Conservation (phyloP, 1,140 invertebrate species). For the Danaus plexippus region DNA sequence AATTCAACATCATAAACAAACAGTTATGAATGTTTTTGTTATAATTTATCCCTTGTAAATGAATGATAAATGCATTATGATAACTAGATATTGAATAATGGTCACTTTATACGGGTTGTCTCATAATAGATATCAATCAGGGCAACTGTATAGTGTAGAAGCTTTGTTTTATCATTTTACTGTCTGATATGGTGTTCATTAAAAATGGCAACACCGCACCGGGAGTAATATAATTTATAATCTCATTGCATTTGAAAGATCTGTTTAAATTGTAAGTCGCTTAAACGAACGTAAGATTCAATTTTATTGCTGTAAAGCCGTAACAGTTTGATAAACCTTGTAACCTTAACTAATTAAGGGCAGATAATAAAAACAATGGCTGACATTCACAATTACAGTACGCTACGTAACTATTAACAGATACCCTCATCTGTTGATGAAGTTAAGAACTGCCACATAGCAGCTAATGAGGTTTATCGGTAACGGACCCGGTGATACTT, state of each 20-base stretch:
- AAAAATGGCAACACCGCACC: slow-evolving; percentile 3
- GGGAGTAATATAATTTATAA: slow-evolving; percentile 4
- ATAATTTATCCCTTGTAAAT: slow-evolving; percentile 18
- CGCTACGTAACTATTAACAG: slow-evolving; percentile 14
- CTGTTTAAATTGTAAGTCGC: no score
- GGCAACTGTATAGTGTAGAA: slow-evolving; percentile 13
- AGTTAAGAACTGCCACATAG: slow-evolving; percentile 35
- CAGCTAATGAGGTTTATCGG: slow-evolving; percentile 55
- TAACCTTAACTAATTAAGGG: slow-evolving; percentile 12
- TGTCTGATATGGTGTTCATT: slow-evolving; percentile 26
- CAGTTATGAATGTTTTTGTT: slow-evolving; percentile 20
- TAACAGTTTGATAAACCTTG: slow-evolving; percentile 6
- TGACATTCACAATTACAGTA: slow-evolving; percentile 17
- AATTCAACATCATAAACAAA: slow-evolving; percentile 19
- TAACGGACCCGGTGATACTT: slow-evolving; percentile 36
- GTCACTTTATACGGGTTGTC: slow-evolving; percentile 21
- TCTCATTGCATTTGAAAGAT: no score
- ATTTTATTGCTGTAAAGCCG: no score
- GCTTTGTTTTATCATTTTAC: slow-evolving; percentile 16
- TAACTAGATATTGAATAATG: slow-evolving; percentile 31
- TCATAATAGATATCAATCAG: slow-evolving; percentile 27
- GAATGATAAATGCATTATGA: slow-evolving; percentile 23
- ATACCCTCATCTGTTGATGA: slow-evolving; percentile 42
- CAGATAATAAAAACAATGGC: slow-evolving; percentile 20
- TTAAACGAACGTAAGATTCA: no score